Percentiles rank a stretch among this genome's conserved stretches.
Conservation (phyloP, 2,113 vertebrate genomes). For the Phrynocephalus versicolor region DNA sequence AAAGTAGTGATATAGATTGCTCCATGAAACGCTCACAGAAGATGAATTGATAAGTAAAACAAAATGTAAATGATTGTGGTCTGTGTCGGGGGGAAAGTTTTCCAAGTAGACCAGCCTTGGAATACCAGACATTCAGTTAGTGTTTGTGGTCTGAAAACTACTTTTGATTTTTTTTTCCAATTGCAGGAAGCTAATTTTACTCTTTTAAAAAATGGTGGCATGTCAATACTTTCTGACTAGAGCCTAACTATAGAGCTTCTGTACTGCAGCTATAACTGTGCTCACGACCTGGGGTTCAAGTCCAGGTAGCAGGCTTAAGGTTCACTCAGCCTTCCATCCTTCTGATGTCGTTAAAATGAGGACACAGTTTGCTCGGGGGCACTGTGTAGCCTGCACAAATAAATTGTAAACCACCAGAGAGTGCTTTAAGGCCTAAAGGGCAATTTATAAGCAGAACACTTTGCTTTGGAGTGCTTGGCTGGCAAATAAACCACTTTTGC, state of each 20-base stretch:
- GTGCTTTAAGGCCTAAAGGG: too few species aligned
- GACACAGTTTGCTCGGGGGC: too few species aligned
- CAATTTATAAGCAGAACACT: too few species aligned
- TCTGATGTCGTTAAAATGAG: too few species aligned
- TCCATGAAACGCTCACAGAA: neutral
- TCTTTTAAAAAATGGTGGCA: conserved; percentile 33
- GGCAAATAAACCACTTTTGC: conserved; percentile 2
- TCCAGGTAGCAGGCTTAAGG: too few species aligned
- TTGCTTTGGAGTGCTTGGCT: conserved; percentile 6
- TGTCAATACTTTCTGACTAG: conserved; percentile 30
- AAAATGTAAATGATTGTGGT: neutral
- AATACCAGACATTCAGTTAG: conserved; percentile 47
- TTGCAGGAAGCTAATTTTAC: conserved; percentile 55
- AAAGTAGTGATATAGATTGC: neutral
- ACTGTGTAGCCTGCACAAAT: too few species aligned
- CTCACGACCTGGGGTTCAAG: too few species aligned
- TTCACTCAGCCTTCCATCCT: too few species aligned
- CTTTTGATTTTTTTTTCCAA: conserved; percentile 45
- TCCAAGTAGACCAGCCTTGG: conserved; percentile 2
- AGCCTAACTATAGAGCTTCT: neutral
- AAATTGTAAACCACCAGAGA: too few species aligned
- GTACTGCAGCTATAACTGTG: too few species aligned
- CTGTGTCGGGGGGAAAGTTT: neutral
- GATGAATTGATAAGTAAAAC: neutral
- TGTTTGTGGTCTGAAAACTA: conserved; percentile 51